Percentiles rank a stretch among this genome's conserved stretches.
These are phyloP conservation scores for Beris chalybata DNA, from an alignment of 2,888 invertebrate species.

Conservation along the genomic window DNA sequence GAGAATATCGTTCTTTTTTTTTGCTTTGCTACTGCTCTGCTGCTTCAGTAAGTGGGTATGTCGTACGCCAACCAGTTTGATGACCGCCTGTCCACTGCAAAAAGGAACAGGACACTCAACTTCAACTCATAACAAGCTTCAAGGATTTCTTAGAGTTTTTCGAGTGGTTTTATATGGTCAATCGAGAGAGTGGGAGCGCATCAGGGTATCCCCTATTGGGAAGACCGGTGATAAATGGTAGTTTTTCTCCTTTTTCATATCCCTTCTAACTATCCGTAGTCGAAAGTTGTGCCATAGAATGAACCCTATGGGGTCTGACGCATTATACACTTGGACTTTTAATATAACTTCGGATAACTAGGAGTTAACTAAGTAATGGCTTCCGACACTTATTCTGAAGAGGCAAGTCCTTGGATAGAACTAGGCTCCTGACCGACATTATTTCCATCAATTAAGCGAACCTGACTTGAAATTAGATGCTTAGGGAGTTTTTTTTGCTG, in stretches of 20 bases:
- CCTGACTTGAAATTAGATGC: too few species aligned
- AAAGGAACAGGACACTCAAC: slow-evolving; percentile 23
- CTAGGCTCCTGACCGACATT: too few species aligned
- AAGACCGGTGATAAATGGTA: slow-evolving; percentile 27
- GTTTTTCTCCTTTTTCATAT: slow-evolving; percentile 18
- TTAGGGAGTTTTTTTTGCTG: neutral
- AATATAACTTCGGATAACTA: slow-evolving; percentile 8
- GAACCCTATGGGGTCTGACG: slow-evolving; percentile 19
- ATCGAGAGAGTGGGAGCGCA: slow-evolving; percentile 20
- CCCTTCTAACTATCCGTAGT: slow-evolving; percentile 6
- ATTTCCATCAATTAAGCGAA: too few species aligned
- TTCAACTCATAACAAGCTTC: slow-evolving; percentile 11
- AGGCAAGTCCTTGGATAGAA: too few species aligned
- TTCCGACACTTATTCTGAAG: too few species aligned
- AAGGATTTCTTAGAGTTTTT: slow-evolving; percentile 23
- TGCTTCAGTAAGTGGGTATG: slow-evolving; percentile 20
- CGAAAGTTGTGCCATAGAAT: slow-evolving; percentile 4
- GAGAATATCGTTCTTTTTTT: slow-evolving; percentile 25
- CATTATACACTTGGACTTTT: slow-evolving; percentile 8
- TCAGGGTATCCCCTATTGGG: slow-evolving; percentile 28
- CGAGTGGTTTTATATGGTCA: slow-evolving; percentile 22
- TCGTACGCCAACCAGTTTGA: slow-evolving; percentile 23
- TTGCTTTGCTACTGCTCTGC: neutral
- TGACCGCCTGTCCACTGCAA: slow-evolving; percentile 20
- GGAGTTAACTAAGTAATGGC: slow-evolving; percentile 3